Evolutionary conservation across 2,888 invertebrate genomes (phyloP), one percentile per base, ranked within the genome.

Genomic region (Cacoxenus indagator): DNA sequence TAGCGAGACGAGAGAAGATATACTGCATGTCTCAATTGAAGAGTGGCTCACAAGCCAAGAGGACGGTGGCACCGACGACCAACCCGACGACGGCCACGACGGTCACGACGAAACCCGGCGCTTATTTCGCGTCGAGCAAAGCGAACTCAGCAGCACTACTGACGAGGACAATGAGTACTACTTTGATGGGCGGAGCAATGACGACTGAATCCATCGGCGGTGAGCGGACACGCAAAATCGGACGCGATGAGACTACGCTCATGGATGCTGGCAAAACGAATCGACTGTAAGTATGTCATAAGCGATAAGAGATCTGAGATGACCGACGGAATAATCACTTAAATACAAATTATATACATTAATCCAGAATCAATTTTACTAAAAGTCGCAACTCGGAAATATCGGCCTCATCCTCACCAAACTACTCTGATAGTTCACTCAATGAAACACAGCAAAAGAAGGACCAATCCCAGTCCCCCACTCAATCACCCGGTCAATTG

Each of bases 1-100:
- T 92, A 90, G 92, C 92, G 87, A 88, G 82, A 86, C 88, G 85
- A 76, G 88, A 88, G 87, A 88, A 87, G 88, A 88, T 86, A 83
- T 88, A 84, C 72, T 88, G 84, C 88, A 88, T 85, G 88, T 88
- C 87, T 87, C 88, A 87, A 88, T 87, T 81, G 88, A 88, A 81
- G 88, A 88, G 86, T 87, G 87, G 87, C 85, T 88, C 81, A 84
- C 87, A 77, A 88, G 87, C 75, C 85, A 87, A 71, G 86, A 86
- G 73, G 84, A 82, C 73, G 79, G 83, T 71, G 78, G 77, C 68
- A 77, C 81, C 72, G 73, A 74, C 75, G 74, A 76, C 70, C 65
- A 70, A 59, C 64, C 73, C 67, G 67, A 66, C 48, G 48, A 65
- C 59, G 51, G 55, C 67, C 66, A 66, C 48, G 48, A 65, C 59